A percentile compares a stretch with the other conserved stretches of the same genome.
Evolutionary conservation across 2,888 invertebrate genomes (phyloP).

Genomic region (Drosophila atripex): DNA sequence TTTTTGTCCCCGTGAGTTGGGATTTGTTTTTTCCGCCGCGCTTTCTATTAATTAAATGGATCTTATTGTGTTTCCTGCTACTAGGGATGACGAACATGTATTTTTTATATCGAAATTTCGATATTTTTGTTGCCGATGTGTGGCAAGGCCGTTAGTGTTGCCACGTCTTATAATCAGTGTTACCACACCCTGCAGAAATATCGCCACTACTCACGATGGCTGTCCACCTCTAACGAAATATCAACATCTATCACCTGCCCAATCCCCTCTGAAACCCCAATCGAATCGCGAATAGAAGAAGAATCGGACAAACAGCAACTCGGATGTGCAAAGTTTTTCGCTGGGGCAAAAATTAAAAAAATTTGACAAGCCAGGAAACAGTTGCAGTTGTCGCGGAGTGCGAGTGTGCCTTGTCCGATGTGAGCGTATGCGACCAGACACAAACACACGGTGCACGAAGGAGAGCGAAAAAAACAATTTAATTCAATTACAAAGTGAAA

Average conservation of each 20-base stretch:
- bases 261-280: neutral
- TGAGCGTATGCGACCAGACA: slow-evolving; percentile 30
- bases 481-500: slow-evolving; percentile 68
- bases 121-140: too few relatives aligned
- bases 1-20: neutral
- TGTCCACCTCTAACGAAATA: neutral
- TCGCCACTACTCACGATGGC: too few relatives aligned
- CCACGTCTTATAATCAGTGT: too few relatives aligned
- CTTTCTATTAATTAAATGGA: slow-evolving; percentile 3
- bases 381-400: slow-evolving; percentile 7
- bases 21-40: neutral
- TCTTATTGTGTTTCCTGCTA: slow-evolving; percentile 21
- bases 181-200: too few relatives aligned
- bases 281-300: slow-evolving; percentile 2
- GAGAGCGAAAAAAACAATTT: slow-evolving; percentile 45
- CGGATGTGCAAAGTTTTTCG: slow-evolving; percentile 52
- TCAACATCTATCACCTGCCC: slow-evolving; percentile 2
- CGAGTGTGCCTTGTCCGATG: slow-evolving; percentile 51
- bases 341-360: slow-evolving; percentile 32
- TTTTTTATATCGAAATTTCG: too few relatives aligned
- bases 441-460: slow-evolving; percentile 22
- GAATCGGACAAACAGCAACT: slow-evolving; percentile 25
- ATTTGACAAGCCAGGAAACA: slow-evolving; percentile 20
- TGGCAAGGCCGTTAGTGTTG: too few relatives aligned
- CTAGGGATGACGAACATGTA: neutral